Evolutionary conservation across 1,140 invertebrate genomes (phyloP).

Genomic region (Fopius arisanus): DNA sequence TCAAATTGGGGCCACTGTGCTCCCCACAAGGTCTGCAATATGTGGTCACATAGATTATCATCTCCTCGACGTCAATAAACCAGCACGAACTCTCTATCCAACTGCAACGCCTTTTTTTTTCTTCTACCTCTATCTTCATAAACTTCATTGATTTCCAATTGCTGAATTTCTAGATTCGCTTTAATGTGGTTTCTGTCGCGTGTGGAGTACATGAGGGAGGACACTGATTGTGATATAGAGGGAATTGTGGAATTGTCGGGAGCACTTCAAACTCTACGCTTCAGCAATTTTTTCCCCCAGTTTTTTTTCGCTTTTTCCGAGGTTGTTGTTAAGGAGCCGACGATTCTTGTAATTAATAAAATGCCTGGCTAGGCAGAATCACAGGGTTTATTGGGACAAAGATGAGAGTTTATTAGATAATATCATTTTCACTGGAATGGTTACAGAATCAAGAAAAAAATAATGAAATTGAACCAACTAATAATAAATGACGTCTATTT

Average conservation of each 20-base stretch:
- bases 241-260: neutral
- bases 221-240: neutral
- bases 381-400: neutral
- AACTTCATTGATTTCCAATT: neutral
- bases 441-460: slow-evolving; percentile 1
- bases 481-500: too few species aligned
- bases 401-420: neutral
- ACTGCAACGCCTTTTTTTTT: neutral
- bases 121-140: neutral
- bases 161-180: neutral
- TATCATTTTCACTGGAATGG: slow-evolving; percentile 4
- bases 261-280: neutral
- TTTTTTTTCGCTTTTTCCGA: neutral
- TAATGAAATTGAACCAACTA: too few species aligned
- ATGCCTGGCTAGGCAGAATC: neutral
- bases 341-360: slow-evolving; percentile 15
- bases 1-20: neutral
- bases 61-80: neutral
- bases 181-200: neutral
- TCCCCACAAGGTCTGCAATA: neutral
- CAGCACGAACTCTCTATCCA: neutral
- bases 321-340: neutral
- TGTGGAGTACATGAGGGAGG: neutral
- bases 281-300: neutral
- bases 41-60: neutral